Evolutionary conservation across 1,140 invertebrate species (phyloP), one percentile per base, ranked within the genome.

Genomic region (Euschistus heros): DNA sequence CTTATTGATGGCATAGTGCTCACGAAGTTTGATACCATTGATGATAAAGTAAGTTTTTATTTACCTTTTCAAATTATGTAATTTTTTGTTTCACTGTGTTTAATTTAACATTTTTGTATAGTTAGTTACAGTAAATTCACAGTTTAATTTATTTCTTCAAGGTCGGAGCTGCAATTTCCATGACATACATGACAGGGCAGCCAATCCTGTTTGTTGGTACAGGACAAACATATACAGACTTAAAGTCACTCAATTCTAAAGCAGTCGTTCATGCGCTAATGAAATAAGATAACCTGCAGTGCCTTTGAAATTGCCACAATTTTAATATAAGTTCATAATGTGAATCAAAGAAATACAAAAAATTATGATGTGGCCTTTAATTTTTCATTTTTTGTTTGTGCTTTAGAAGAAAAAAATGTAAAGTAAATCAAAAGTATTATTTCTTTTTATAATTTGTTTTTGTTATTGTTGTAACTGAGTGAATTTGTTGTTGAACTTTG

Each of bases 151-250:
- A 37, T 37, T 37, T 37, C 8, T 78, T 79, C 50, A 70, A 92
- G 89, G 95, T 99, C 59, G 97, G 97, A 24, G 97, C 97, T 62
- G 96, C 97, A 52, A 96, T 99, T 71, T 99, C 97, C 10, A 99
- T 99, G 97, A 98, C 97, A 0, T 99, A 99, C 74, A 98, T 98
- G 65, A 99, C 97, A 37, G 97, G 97, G 8, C 96, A 99, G 76
- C 97, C 97, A 0, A 99, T 99, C 68, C 93, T 99, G 26, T 99
- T 99, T 77, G 97, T 99, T 26, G 97, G 97, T 20, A 99, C 96
- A 52, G 97, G 97, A 6, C 97, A 99, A 79, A 99, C 96, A 0
- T 99, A 99, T 75, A 92, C 92, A 0, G 97, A 99, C 80, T 80
- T 99, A 62, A 95, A 97, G 74, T 93, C 91, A 68, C 80, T 99